Conservation (phyloP, 2,888 invertebrate species). For the Caenorhabditis plicata region DNA sequence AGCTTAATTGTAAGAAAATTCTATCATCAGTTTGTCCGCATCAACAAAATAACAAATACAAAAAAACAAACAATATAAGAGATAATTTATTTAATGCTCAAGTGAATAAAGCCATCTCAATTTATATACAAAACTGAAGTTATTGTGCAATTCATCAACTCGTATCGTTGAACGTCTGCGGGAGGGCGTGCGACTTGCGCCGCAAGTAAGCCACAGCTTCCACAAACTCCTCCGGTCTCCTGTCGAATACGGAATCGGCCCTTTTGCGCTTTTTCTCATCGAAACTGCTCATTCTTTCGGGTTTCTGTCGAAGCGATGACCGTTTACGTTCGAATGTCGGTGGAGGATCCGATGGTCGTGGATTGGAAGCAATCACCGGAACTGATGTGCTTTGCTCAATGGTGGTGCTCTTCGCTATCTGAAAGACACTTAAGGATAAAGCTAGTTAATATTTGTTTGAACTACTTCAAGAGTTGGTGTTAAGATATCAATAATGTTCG, state of each 20-base stretch:
- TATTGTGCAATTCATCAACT: constrained; percentile 24
- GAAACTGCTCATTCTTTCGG: constrained; percentile 1
- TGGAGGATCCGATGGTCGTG: constrained; percentile 16
- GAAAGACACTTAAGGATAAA: neutral
- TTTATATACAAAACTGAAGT: no score
- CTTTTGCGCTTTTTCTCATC: constrained; percentile 11
- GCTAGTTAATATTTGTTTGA: neutral
- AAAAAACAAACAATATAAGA: no score
- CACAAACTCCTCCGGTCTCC: constrained; percentile 43
- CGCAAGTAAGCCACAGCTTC: constrained; percentile 55
- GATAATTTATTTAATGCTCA: no score
- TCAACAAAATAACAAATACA: no score
- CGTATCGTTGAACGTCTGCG: no score
- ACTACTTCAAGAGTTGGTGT: constrained; percentile 57
- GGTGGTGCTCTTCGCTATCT: constrained; percentile 24
- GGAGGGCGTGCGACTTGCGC: constrained; percentile 50
- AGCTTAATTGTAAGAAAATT: no score
- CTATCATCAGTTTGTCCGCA: no score
- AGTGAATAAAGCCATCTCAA: no score
- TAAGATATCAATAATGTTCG: constrained; percentile 48
- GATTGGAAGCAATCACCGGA: constrained; percentile 13
- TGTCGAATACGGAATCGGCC: constrained; percentile 18
- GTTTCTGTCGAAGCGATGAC: constrained; percentile 14
- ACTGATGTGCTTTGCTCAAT: constrained; percentile 17
- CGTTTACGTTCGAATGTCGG: constrained; percentile 18